Percentiles rank a stretch among this genome's conserved stretches.
These are phyloP conservation scores for Melangyna quadrimaculata DNA, from an alignment of 2,888 invertebrate genomes.

Conservation along the genomic window DNA sequence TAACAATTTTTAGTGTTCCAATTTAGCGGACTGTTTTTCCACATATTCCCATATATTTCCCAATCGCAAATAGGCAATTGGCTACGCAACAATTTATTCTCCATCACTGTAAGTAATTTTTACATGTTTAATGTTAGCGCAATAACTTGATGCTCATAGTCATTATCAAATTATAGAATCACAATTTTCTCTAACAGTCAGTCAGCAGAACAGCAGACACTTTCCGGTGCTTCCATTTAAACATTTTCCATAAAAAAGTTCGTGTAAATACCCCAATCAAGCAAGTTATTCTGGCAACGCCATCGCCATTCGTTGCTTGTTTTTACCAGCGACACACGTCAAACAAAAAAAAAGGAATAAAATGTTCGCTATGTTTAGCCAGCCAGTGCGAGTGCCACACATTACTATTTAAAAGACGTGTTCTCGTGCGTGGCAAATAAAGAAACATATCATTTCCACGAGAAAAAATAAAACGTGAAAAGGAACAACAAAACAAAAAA, in stretches of 20 bases:
- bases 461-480: conserved; percentile 32
- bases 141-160: neutral
- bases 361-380: neutral
- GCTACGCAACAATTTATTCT: neutral
- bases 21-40: too few relatives aligned
- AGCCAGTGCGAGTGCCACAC: neutral
- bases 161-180: neutral
- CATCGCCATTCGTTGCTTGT: neutral
- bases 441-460: conserved; percentile 36
- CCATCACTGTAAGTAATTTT: neutral
- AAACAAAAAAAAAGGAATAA: neutral
- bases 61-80: too few relatives aligned
- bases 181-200: neutral
- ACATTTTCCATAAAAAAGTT: neutral
- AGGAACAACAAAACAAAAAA: conserved; percentile 34
- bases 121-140: neutral
- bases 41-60: too few relatives aligned
- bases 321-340: neutral
- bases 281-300: neutral
- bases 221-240: neutral
- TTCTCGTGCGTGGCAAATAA: conserved; percentile 21
- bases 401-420: neutral
- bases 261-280: neutral
- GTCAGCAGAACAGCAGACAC: neutral
- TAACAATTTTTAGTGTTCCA: too few relatives aligned